A percentile compares a stretch with the other conserved stretches of the same genome.
Evolutionary conservation across 2,888 invertebrate species (phyloP).

Genomic region (Eurois occulta): DNA sequence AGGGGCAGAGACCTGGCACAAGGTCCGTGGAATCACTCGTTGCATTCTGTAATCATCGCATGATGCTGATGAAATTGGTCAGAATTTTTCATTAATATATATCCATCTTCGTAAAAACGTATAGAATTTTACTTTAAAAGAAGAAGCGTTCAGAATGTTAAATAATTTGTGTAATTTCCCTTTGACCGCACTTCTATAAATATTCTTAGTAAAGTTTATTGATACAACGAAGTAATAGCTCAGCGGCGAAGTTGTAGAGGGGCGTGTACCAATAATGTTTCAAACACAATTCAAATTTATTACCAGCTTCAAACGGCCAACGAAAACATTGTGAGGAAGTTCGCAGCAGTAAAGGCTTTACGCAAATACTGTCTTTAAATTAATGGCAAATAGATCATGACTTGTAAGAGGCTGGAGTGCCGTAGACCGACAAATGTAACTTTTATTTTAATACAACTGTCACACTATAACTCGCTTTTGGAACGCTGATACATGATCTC

Average conservation of each 20-base stretch:
- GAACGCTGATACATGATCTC: background rate
- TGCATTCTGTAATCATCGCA: too few species aligned
- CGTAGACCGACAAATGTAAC: constrained; percentile 7
- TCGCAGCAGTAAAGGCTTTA: constrained; percentile 47
- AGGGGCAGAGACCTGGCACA: background rate
- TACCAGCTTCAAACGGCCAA: constrained; percentile 56
- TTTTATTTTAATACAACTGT: constrained; percentile 10
- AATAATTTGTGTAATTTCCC: constrained; percentile 37
- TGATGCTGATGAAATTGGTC: background rate
- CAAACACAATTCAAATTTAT: constrained; percentile 60
- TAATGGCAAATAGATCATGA: constrained; percentile 51
- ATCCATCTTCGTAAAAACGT: background rate
- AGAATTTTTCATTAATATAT: background rate
- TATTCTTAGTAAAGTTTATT: constrained; percentile 56
- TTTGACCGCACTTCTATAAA: constrained; percentile 42
- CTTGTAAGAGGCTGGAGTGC: constrained; percentile 11
- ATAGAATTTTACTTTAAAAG: background rate
- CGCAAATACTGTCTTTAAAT: constrained; percentile 48
- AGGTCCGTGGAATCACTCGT: background rate
- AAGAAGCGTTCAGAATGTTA: constrained; percentile 9
- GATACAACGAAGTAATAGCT: constrained; percentile 52
- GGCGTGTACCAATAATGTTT: constrained; percentile 54
- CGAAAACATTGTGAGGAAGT: constrained; percentile 57
- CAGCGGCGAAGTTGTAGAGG: constrained; percentile 41
- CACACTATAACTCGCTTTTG: background rate